Evolutionary conservation across 2,888 invertebrate species (phyloP).

Genomic region (Parelbella ahira): DNA sequence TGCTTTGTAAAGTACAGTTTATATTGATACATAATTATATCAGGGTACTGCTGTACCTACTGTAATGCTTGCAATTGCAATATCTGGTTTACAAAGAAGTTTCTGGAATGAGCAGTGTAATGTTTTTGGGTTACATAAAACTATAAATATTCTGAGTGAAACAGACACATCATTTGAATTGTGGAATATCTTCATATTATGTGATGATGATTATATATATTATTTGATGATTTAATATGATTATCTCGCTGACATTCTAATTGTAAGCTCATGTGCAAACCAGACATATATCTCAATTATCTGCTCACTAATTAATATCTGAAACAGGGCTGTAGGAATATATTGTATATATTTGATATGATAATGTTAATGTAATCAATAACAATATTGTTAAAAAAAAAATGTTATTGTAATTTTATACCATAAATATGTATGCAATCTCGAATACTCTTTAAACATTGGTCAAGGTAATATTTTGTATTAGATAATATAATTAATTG

Average conservation of each 20-base stretch:
- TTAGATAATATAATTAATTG: slow-evolving; percentile 42
- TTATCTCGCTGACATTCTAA: no score
- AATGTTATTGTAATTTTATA: slow-evolving; percentile 1
- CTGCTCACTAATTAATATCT: slow-evolving; percentile 11
- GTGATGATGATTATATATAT: no score
- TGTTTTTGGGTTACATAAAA: no score
- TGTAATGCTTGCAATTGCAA: no score
- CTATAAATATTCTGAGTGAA: no score
- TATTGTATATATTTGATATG: slow-evolving; percentile 8
- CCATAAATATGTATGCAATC: slow-evolving; percentile 37
- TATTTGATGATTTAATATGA: no score
- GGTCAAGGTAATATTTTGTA: slow-evolving; percentile 23
- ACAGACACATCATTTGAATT: no score
- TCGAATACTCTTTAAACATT: slow-evolving; percentile 29
- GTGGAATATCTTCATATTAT: no score
- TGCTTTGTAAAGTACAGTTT: slow-evolving; percentile 6
- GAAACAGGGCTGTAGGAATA: slow-evolving; percentile 14
- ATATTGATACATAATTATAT: slow-evolving; percentile 16
- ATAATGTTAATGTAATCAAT: slow-evolving; percentile 8
- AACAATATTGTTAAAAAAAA: slow-evolving; percentile 2
- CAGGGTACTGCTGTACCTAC: no score
- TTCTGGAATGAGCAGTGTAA: no score
- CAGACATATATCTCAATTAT: background rate
- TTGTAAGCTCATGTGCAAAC: background rate
- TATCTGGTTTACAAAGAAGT: no score